Conservation (phyloP, 2,888 invertebrate genomes). For the Limnephilus marmoratus region DNA sequence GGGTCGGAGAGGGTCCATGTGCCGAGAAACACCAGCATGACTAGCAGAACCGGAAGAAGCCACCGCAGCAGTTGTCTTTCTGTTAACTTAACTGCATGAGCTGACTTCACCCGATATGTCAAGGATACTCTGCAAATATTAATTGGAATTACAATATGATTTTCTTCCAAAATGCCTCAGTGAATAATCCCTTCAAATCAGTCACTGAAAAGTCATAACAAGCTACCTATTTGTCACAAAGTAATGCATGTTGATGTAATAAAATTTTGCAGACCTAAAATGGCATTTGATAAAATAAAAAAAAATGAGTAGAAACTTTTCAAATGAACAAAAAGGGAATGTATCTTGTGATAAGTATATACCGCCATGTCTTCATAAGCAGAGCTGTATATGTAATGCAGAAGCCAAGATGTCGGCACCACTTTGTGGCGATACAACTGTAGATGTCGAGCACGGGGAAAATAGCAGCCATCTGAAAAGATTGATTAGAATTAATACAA, state of each 20-base stretch:
- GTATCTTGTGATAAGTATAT: conserved; percentile 66
- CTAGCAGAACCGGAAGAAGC: conserved; percentile 94
- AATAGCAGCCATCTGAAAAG: conserved; percentile 91
- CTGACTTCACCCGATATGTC: conserved; percentile 95
- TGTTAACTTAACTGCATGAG: conserved; percentile 93
- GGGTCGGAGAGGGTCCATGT: conserved; percentile 95
- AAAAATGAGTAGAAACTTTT: too few relatives aligned
- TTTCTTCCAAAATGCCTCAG: not conserved
- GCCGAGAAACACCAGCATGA: conserved; percentile 91
- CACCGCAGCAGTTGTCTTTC: conserved; percentile 95
- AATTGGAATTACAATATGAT: not conserved
- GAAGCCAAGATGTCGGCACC: conserved; percentile 95
- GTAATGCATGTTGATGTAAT: too few relatives aligned
- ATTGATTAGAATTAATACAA: not conserved
- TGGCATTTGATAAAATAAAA: too few relatives aligned
- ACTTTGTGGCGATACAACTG: conserved; percentile 93
- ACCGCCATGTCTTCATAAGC: conserved; percentile 97
- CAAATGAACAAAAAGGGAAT: not conserved
- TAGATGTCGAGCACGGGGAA: conserved; percentile 91
- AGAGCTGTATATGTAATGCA: conserved; percentile 95
- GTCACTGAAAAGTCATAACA: not conserved
- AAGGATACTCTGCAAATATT: conserved; percentile 86
- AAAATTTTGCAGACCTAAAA: too few relatives aligned
- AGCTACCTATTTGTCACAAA: not conserved
- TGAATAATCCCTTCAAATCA: not conserved